Percentiles rank a stretch among this genome's conserved stretches.
Evolutionary conservation across 2,113 vertebrate species (phyloP).

Genomic region (Aythya baeri): DNA sequence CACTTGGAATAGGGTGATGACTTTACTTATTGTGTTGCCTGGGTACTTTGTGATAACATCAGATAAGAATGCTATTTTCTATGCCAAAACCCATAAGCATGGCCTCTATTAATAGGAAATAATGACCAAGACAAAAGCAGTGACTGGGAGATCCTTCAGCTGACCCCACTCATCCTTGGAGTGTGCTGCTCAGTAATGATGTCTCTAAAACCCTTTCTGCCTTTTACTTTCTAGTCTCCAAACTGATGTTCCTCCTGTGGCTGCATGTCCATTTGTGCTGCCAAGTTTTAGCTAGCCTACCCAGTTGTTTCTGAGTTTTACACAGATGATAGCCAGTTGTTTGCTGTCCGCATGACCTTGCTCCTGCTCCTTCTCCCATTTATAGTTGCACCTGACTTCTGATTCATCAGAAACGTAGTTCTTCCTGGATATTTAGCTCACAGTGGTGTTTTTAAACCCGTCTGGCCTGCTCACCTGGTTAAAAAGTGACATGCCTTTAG

Average conservation of each 20-base stretch:
- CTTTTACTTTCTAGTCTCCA: background rate
- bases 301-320: background rate
- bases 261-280: background rate
- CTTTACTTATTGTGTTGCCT: background rate
- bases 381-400: background rate
- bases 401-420: background rate
- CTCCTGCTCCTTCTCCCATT: background rate
- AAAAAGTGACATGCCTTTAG: background rate
- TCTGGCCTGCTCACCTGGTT: background rate
- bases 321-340: background rate
- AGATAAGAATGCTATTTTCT: background rate
- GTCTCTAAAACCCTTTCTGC: background rate
- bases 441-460: background rate
- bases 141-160: background rate
- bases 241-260: background rate
- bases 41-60: background rate
- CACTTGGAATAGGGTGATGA: background rate
- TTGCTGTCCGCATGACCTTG: fast-evolving
- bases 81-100: background rate
- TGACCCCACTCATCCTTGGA: background rate
- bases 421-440: background rate
- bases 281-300: background rate
- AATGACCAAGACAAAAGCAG: background rate
- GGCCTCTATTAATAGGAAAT: background rate
- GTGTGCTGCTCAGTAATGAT: background rate